These are phyloP conservation scores for Onychomys torridus DNA, from an alignment of 2,797 vertebrate species.

Conservation along the genomic window DNA sequence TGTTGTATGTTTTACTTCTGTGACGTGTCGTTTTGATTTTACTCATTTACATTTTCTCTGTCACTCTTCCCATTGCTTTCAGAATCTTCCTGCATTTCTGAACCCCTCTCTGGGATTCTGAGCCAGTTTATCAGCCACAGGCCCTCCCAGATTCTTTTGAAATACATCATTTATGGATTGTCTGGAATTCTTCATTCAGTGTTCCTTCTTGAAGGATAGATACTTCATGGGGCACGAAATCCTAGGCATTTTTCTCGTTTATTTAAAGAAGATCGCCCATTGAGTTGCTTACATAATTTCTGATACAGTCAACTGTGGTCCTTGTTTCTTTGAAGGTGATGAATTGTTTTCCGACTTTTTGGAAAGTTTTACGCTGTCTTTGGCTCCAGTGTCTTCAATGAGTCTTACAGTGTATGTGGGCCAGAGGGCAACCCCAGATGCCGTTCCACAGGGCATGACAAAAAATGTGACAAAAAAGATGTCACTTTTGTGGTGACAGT, in stretches of 20 bases:
- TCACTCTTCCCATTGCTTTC: neutral
- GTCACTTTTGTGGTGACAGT: neutral
- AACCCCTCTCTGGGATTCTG: neutral
- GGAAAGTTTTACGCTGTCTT: conserved; percentile 24
- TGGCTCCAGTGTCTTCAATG: neutral
- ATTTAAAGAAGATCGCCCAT: neutral
- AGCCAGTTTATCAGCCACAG: neutral
- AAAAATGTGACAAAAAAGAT: no score
- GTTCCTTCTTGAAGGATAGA: conserved; percentile 31
- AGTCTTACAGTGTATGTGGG: neutral
- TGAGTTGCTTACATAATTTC: neutral
- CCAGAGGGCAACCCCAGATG: neutral
- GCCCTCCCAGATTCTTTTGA: neutral
- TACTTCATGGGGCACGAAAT: neutral
- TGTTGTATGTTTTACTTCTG: neutral
- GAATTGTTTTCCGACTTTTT: neutral
- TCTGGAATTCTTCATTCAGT: neutral
- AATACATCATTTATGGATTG: neutral
- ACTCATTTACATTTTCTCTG: neutral
- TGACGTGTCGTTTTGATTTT: neutral
- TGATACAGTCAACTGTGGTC: neutral
- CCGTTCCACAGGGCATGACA: no score
- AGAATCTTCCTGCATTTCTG: neutral
- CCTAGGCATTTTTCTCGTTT: neutral
- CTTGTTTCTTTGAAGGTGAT: neutral